Conservation (phyloP, 1,140 invertebrate genomes). For the Eciton burchellii region DNA sequence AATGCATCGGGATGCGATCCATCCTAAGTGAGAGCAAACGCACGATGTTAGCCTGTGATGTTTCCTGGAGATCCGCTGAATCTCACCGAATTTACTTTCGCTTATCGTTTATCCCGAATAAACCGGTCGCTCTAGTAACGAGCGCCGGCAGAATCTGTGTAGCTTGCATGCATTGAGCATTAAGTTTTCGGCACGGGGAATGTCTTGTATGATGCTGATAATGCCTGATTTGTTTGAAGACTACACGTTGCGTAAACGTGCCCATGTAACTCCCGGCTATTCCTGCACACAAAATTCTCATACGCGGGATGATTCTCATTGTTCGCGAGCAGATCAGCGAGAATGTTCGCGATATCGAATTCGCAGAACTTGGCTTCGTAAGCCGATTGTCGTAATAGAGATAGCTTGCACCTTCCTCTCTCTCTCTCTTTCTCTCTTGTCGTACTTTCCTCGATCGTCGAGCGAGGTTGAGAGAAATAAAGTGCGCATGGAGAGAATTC, state of each 20-base stretch:
- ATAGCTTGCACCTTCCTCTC: background rate
- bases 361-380: background rate
- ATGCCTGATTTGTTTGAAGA: background rate
- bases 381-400: constrained; percentile 6
- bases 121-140: too few species aligned
- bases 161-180: too few species aligned
- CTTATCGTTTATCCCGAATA: too few species aligned
- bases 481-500: constrained; percentile 10
- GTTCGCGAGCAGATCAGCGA: background rate
- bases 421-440: background rate
- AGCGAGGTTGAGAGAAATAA: background rate
- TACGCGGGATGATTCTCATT: constrained; percentile 27
- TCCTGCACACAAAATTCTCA: constrained; percentile 15
- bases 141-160: too few species aligned
- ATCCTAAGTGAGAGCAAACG: constrained; percentile 50
- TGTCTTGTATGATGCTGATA: constrained; percentile 24
- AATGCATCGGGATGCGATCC: constrained; percentile 62
- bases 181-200: background rate
- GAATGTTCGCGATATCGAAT: constrained; percentile 16
- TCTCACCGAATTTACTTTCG: too few species aligned
- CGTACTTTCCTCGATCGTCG: constrained; percentile 1
- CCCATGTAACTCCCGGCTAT: constrained; percentile 6
- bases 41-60: background rate
- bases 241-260: constrained; percentile 16
- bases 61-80: background rate